Evolutionary conservation across 2,797 vertebrate genomes (phyloP).

Genomic region (Agapornis canus): DNA sequence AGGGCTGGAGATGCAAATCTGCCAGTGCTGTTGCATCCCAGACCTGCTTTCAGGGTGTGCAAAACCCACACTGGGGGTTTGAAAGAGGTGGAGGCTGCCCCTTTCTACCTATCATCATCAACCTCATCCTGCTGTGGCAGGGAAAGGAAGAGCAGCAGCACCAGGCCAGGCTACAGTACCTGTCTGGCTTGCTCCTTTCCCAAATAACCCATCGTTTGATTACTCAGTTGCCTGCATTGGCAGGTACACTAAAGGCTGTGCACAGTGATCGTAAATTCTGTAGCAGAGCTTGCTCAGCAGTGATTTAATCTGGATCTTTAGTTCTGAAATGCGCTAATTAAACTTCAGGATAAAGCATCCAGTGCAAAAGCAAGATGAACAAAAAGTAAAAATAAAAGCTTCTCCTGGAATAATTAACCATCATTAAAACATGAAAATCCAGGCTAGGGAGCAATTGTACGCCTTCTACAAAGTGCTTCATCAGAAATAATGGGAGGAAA

Average conservation of each 20-base stretch:
- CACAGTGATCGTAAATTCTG: neutral
- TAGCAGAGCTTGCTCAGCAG: neutral
- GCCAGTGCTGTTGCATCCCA: neutral
- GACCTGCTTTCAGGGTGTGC: neutral
- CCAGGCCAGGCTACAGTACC: neutral
- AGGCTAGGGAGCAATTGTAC: constrained; percentile 12
- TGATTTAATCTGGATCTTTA: constrained; percentile 25
- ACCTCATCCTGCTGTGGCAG: accelerated
- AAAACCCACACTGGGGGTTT: accelerated
- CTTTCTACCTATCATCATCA: neutral
- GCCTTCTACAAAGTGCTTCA: neutral
- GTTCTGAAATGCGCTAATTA: constrained; percentile 32
- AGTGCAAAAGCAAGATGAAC: neutral
- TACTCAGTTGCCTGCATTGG: neutral
- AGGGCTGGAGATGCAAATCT: neutral
- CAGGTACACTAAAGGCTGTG: neutral
- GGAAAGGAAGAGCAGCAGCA: neutral
- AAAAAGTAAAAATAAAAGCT: constrained; percentile 9
- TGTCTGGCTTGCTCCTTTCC: accelerated
- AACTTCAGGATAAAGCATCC: constrained; percentile 16
- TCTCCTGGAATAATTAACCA: constrained; percentile 35
- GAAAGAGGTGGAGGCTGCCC: neutral
- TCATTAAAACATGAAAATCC: constrained; percentile 15
- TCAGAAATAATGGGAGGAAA: constrained; percentile 16
- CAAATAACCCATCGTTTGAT: neutral